These are phyloP conservation scores for Fulmarus glacialis DNA, from an alignment of 2,113 vertebrate genomes.

Conservation along the genomic window DNA sequence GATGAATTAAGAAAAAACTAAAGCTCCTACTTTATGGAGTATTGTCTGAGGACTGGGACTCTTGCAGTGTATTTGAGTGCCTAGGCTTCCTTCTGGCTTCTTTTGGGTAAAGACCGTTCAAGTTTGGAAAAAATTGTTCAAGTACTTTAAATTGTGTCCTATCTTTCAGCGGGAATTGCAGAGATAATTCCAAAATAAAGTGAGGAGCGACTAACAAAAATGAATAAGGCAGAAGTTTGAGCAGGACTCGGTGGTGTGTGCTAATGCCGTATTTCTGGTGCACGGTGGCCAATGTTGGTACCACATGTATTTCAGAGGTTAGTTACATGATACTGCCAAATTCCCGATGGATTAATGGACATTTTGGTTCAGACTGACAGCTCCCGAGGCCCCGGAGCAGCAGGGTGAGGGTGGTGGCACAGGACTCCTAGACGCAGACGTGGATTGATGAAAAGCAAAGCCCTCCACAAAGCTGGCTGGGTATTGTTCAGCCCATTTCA, in stretches of 20 bases:
- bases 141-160: neutral
- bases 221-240: neutral
- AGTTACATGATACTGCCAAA: neutral
- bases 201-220: neutral
- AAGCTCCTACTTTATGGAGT: neutral
- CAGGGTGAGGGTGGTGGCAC: neutral
- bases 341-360: neutral
- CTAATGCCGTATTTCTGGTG: accelerated
- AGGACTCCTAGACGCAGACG: accelerated
- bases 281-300: accelerated
- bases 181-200: neutral
- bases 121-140: neutral
- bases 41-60: neutral
- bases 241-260: neutral
- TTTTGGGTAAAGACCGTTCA: neutral
- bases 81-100: neutral
- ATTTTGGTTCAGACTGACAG: neutral
- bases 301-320: neutral
- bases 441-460: neutral
- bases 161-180: neutral
- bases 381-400: neutral
- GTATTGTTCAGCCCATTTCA: neutral
- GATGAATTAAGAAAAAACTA: neutral
- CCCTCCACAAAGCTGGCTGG: neutral
- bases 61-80: neutral